Evolutionary conservation across 2,888 invertebrate species (phyloP), one percentile per base, ranked within the genome.

Genomic region (Catocala nupta): DNA sequence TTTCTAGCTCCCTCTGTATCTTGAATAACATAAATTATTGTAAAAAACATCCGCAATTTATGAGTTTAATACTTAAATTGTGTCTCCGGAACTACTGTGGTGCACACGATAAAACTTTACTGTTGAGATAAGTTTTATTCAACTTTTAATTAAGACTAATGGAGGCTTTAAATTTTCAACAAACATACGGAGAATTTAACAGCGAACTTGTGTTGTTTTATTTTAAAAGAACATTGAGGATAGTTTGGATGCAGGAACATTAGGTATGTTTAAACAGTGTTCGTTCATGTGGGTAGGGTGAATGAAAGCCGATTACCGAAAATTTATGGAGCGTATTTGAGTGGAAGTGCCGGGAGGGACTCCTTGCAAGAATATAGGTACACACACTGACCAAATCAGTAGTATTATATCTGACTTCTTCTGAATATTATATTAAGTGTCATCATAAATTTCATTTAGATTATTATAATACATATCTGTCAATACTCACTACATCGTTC

Each of bases 11-110:
- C 53, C 60, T 13, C 59, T 52, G 65, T 64, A 69, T 71, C 78
- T 73, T 48, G 58, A 60, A 72, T 60, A 66, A 66, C 63, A 77
- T 72, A 75, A 70, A 70, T 75, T 72, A 65, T 76, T 67, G 60
- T 69, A 53, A 65, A 68, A 65, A 68, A 70, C 68, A 69, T 67
- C 59, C 60, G 47, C 39, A 65, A 69, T 75, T 66, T 71, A 73
- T 69, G 67, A 68, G 65, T 65, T 69, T 68, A 61, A 69, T 77
- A 67, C 63, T 52, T 58, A 73, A 75, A 73, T 67, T 64, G 64
- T 65, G 59, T 50, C 47, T 57, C 50, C 39, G 61, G 55, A 59
- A 76, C 62, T 66, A 53, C 67, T 61, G 64, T 36, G 36, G 44
- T 33, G 57, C 9, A 9, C 52, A 39, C 43, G 73, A 66, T 76